These are phyloP conservation scores for Andrena praecox DNA, from an alignment of 2,888 invertebrate genomes.

Conservation along the genomic window DNA sequence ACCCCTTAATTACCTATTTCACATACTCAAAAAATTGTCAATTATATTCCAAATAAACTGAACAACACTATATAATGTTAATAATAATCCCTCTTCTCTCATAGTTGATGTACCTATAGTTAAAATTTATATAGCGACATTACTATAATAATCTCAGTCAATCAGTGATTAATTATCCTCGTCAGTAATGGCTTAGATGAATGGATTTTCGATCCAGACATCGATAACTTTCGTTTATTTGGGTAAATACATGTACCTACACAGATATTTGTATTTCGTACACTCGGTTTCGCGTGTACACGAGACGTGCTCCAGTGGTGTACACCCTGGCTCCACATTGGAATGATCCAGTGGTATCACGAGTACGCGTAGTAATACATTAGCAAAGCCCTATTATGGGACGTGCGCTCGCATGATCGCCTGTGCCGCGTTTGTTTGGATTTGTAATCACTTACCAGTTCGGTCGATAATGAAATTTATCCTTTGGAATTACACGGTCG, in stretches of 20 bases:
- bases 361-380: constrained; percentile 40
- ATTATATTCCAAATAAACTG: too few species aligned
- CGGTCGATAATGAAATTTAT: constrained; percentile 39
- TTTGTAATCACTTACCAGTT: constrained; percentile 45
- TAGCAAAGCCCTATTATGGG: constrained; percentile 23
- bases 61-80: too few species aligned
- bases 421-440: constrained; percentile 38
- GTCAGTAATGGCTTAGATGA: constrained; percentile 32
- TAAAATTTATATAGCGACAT: too few species aligned
- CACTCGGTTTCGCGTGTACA: constrained; percentile 16
- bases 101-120: too few species aligned
- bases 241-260: constrained; percentile 38
- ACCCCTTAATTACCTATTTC: too few species aligned
- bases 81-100: too few species aligned
- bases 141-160: constrained; percentile 47
- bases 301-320: constrained; percentile 24
- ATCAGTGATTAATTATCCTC: constrained; percentile 80
- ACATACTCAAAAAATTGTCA: too few species aligned
- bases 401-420: constrained; percentile 41
- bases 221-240: neutral
- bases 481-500: constrained; percentile 18
- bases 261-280: neutral
- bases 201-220: neutral
- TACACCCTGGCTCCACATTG: constrained; percentile 4
- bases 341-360: constrained; percentile 46